These are phyloP conservation scores for Heliocidaris tuberculata DNA, from an alignment of 35 echinoderm and acorn worm genomes.

Conservation along the genomic window DNA sequence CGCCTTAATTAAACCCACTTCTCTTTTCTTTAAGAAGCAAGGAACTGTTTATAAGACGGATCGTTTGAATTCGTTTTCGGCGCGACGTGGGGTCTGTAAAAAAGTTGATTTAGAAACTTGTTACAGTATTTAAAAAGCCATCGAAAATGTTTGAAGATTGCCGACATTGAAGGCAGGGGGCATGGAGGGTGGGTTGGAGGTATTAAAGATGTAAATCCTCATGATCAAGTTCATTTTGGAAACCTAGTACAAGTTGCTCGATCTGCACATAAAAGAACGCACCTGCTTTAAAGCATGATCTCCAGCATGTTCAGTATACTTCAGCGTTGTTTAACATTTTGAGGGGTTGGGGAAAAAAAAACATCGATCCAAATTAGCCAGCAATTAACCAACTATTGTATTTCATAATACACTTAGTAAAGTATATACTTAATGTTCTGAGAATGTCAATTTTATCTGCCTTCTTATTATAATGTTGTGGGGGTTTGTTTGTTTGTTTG, in stretches of 20 bases:
- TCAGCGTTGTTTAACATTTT: too few species aligned
- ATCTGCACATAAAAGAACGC: background rate
- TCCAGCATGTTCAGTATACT: too few species aligned
- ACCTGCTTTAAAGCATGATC: too few species aligned
- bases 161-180: background rate
- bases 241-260: too few species aligned
- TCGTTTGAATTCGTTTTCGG: background rate
- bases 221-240: background rate
- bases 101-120: constrained; percentile 4
- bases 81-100: background rate
- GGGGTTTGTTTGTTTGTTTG: too few species aligned
- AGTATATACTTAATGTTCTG: too few species aligned
- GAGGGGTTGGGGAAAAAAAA: too few species aligned
- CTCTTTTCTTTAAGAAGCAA: background rate
- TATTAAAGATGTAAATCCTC: background rate
- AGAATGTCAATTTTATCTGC: too few species aligned
- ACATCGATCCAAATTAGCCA: too few species aligned
- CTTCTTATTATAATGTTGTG: too few species aligned
- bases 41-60: background rate
- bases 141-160: background rate
- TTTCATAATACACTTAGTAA: too few species aligned
- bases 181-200: background rate
- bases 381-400: too few species aligned
- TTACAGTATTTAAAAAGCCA: background rate
- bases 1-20: background rate